Conservation (phyloP, 2,113 vertebrate genomes). For the Galemys pyrenaicus region DNA sequence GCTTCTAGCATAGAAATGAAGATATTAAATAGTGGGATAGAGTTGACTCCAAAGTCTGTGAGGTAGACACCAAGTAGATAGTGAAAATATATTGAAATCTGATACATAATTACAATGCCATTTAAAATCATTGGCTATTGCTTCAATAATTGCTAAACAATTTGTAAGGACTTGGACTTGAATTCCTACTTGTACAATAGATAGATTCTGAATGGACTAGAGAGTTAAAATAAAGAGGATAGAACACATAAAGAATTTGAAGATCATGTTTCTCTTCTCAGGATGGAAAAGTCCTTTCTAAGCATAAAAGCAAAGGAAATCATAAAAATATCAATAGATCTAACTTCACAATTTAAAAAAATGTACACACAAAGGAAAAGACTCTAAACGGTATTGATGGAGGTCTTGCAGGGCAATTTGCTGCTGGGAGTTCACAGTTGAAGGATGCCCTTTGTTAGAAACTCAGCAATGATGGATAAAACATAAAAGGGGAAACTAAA, state of each 20-base stretch:
- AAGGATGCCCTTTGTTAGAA: slow-evolving; percentile 25
- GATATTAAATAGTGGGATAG: background rate
- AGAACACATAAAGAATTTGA: background rate
- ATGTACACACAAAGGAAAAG: slow-evolving; percentile 28
- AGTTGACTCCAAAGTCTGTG: background rate
- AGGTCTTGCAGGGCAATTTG: background rate
- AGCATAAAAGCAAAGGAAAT: slow-evolving; percentile 39
- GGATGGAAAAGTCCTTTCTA: background rate
- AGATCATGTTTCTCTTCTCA: background rate
- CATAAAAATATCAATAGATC: slow-evolving; percentile 35
- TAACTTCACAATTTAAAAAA: slow-evolving; percentile 39
- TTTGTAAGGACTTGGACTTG: background rate
- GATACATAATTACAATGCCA: background rate
- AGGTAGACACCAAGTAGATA: background rate
- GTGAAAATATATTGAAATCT: background rate
- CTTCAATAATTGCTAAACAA: background rate
- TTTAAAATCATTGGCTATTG: background rate
- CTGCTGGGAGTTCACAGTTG: background rate
- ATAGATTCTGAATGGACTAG: background rate
- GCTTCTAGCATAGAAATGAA: background rate
- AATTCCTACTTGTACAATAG: background rate
- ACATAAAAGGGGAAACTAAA: background rate
- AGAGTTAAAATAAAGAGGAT: slow-evolving; percentile 30
- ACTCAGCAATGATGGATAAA: slow-evolving; percentile 43
- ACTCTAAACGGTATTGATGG: slow-evolving; percentile 40